Base-by-base conservation (phyloP, 2,797 vertebrate species). In the Alectoris magna region DNA sequence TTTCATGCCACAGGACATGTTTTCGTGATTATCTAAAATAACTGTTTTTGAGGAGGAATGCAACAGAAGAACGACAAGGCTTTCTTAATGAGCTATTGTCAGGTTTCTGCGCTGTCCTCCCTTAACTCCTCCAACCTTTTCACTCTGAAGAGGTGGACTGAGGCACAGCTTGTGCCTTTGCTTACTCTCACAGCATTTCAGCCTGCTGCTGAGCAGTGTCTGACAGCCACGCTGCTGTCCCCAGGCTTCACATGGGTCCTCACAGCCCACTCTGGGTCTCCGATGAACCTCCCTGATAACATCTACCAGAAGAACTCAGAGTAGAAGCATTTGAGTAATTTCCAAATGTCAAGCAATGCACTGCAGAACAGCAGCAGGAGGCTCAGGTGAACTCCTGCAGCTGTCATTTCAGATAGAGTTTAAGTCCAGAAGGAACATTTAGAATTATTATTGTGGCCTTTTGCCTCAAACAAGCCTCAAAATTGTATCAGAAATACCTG, bases 1-100 rank as follows among this genome's bases (percentile, higher is more conserved):
- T 14, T 4, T 88, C 94, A 92, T 91, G 82, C 62, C 71, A 84
- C 79, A 84, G 68, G 49, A 88, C 81, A 88, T 56, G 51, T 71
- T 93, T 92, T 92, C 71, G 34, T 80, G 71, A 94, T 95, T 92
- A 93, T 71, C 58, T 79, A 79, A 92, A 86, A 51, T 70, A 6
- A 60, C 66, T 68, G 26, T 88, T 75, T 55, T 62, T 67, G 62
- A 88, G 60, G 44, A 85, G 73, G 60, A 90, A 43, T n/a, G 68
- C 1, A 2, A 55, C 29, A 62, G 48, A 67, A 90, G 78, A 91
- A 73, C 41, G 72, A 58, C 66, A 89, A 78, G 60, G 78, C 55
- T 29, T 38, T 81, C 88, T 88, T 64, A 76, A 39, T 1, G 34
- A 86, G 66, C 59, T 84, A 39, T 4, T 27, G 53, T 63, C 53